Evolutionary conservation across 2,797 vertebrate genomes (phyloP).

Genomic region (Gorsachius magnificus): DNA sequence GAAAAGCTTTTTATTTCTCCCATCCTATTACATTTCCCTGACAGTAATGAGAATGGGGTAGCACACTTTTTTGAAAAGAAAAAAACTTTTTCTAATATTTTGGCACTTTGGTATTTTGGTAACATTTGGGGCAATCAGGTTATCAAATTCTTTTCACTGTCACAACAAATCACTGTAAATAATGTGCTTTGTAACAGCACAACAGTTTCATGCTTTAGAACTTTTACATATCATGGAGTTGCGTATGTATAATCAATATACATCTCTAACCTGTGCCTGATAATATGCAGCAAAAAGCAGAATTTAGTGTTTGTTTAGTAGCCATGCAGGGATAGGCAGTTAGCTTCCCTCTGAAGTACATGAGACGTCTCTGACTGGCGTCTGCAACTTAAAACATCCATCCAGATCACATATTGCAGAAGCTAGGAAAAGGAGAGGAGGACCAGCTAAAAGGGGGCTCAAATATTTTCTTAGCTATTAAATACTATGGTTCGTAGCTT

Average conservation of each 20-base stretch:
- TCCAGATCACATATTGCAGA: not conserved
- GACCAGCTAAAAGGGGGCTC: not conserved
- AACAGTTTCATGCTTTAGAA: not conserved
- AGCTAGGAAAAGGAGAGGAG: not conserved
- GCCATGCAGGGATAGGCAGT: not conserved
- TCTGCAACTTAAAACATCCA: not conserved
- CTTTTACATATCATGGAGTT: not conserved
- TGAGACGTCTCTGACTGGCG: not conserved
- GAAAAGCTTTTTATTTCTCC: not conserved
- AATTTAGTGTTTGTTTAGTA: not conserved
- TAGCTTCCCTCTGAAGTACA: not conserved
- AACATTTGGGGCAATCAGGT: not conserved
- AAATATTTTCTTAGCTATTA: conserved; percentile 4
- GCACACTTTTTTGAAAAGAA: not conserved
- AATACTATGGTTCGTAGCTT: not conserved
- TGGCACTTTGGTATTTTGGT: not conserved
- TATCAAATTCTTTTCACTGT: not conserved
- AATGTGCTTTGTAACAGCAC: not conserved
- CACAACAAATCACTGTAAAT: not conserved
- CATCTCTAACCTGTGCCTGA: not conserved
- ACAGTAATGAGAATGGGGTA: not conserved
- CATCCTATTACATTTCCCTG: not conserved
- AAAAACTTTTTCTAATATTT: not conserved
- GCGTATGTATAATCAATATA: not conserved
- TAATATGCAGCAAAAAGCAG: not conserved